Percentiles rank a stretch among this genome's conserved stretches.
phyloP scores from a whole-genome alignment of 37 sponge, comb jelly and placozoan species.

The Beroe forskalii region DNA sequence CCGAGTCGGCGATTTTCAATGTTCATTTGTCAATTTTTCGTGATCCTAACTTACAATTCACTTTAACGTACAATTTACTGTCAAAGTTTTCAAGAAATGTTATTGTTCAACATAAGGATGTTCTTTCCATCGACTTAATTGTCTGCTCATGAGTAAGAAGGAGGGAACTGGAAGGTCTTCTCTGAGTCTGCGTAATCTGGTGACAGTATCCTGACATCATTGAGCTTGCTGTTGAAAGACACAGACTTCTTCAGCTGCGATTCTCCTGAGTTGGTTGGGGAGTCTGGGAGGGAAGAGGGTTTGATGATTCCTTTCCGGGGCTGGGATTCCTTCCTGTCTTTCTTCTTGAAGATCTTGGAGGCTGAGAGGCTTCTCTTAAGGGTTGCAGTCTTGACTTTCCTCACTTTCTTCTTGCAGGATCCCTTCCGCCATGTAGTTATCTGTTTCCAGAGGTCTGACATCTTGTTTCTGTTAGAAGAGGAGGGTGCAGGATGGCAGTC shows the following conservation, averaged over 20 bases:
- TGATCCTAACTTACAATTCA: too few relatives aligned
- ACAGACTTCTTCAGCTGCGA: not conserved
- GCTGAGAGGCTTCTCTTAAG: not conserved
- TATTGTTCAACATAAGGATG: too few relatives aligned
- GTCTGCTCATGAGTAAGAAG: too few relatives aligned
- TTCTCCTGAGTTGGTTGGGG: not conserved
- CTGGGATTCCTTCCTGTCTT: not conserved
- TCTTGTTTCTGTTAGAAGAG: too few relatives aligned
- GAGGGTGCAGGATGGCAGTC: too few relatives aligned
- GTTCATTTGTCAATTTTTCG: too few relatives aligned
- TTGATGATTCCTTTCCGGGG: not conserved
- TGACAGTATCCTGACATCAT: not conserved
- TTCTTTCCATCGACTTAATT: too few relatives aligned
- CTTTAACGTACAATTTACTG: too few relatives aligned
- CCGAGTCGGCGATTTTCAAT: too few relatives aligned
- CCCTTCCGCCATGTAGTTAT: not conserved
- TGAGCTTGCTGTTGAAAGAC: not conserved
- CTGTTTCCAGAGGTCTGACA: not conserved
- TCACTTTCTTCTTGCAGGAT: not conserved
- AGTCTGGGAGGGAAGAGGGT: not conserved
- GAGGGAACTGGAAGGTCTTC: not conserved
- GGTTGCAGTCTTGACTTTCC: not conserved
- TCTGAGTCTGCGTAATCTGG: not conserved
- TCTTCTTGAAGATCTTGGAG: not conserved
- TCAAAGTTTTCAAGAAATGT: too few relatives aligned